A percentile compares a stretch with the other conserved stretches of the same genome.
Evolutionary conservation across 2,113 vertebrate species (phyloP).

Genomic region (Nycticebus coucang): DNA sequence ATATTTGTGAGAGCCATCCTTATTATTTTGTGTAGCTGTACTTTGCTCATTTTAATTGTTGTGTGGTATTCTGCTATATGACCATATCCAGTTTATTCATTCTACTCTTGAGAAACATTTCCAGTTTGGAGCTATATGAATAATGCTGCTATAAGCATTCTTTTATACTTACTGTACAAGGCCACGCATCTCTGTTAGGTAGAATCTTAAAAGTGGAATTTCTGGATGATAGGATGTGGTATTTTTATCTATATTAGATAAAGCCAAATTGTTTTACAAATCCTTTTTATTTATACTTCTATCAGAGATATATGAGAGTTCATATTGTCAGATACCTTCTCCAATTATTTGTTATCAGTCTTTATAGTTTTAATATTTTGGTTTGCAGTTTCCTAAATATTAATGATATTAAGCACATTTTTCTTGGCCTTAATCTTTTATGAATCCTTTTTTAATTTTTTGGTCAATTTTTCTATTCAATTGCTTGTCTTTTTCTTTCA

Average conservation of each 20-base stretch:
- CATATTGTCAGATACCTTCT: background rate
- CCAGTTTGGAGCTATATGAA: background rate
- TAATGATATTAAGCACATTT: slow-evolving; percentile 8
- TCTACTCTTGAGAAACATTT: background rate
- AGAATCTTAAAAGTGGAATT: slow-evolving; percentile 29
- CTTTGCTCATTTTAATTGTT: slow-evolving; percentile 5
- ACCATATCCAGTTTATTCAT: background rate
- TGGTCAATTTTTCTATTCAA: background rate
- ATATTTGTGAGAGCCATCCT: background rate
- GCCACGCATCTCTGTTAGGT: background rate
- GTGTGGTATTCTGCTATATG: background rate
- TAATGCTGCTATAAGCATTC: background rate
- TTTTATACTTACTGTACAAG: background rate
- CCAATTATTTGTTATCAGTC: background rate
- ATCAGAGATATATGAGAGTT: background rate
- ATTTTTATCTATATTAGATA: slow-evolving; percentile 14
- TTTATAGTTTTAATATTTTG: slow-evolving; percentile 27
- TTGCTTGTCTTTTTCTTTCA: background rate
- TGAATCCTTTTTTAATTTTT: background rate
- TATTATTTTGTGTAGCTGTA: background rate
- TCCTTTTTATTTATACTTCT: background rate
- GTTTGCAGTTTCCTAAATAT: background rate
- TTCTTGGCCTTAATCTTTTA: slow-evolving; percentile 1
- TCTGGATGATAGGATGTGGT: background rate
- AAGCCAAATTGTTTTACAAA: background rate